Conservation (phyloP, 2,113 vertebrate species). For the Lagopus muta region DNA sequence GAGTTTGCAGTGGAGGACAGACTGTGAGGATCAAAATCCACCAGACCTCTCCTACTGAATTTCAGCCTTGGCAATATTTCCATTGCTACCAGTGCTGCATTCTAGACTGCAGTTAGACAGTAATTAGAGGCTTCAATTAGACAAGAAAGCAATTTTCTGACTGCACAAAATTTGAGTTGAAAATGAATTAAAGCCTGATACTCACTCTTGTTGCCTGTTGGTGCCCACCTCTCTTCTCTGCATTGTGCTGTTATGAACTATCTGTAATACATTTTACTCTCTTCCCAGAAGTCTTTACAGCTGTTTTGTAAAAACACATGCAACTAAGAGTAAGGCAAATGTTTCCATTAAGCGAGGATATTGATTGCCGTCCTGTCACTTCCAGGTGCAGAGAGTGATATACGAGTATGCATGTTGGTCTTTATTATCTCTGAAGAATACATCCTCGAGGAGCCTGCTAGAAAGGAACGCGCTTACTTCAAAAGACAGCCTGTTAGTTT, state of each 20-base stretch:
- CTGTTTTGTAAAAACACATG: not conserved
- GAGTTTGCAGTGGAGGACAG: not conserved
- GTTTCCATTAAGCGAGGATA: not conserved
- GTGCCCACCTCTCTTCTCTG: not conserved
- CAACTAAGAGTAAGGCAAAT: not conserved
- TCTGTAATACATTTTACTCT: not conserved
- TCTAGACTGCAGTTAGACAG: not conserved
- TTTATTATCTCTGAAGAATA: not conserved
- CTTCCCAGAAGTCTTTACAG: not conserved
- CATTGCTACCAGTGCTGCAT: not conserved
- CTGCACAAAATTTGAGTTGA: not conserved
- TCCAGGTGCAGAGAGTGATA: not conserved
- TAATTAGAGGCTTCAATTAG: not conserved
- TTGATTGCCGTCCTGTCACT: not conserved
- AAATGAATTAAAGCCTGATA: not conserved
- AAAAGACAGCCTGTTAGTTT: not conserved
- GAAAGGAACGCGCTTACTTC: not conserved
- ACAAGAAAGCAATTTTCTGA: not conserved
- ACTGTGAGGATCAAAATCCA: not conserved
- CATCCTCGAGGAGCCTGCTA: fast-evolving
- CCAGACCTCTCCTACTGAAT: not conserved
- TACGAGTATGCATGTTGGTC: not conserved
- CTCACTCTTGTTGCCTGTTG: not conserved
- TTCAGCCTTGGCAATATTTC: not conserved
- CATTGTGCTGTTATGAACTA: not conserved